These are phyloP conservation scores for Pterophyllum scalare DNA, from an alignment of 2,113 vertebrate genomes.

Conservation along the genomic window DNA sequence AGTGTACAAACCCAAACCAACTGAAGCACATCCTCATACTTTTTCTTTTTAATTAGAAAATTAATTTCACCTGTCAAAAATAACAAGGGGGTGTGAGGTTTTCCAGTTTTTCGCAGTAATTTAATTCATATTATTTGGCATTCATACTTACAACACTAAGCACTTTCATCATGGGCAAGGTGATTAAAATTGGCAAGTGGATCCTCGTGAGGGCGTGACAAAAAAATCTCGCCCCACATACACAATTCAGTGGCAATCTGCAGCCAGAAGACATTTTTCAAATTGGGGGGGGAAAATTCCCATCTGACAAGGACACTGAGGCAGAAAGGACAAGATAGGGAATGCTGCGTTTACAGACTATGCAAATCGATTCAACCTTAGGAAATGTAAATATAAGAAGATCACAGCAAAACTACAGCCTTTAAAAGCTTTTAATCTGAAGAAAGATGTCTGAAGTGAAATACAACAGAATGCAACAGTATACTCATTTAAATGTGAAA, in stretches of 20 bases:
- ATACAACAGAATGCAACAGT: background rate
- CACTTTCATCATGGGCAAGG: constrained; percentile 49
- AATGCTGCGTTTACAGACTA: constrained; percentile 54
- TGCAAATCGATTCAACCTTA: constrained; percentile 61
- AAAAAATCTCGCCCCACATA: constrained; percentile 55
- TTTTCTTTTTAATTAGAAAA: constrained; percentile 32
- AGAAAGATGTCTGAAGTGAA: background rate
- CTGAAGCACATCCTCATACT: background rate
- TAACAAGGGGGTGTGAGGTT: background rate
- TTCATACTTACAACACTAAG: constrained; percentile 53
- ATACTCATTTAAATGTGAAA: background rate
- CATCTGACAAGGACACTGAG: constrained; percentile 72
- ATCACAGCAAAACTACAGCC: constrained; percentile 27
- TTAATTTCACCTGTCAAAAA: constrained; percentile 39
- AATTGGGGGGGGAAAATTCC: constrained; percentile 59
- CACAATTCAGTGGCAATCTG: constrained; percentile 59
- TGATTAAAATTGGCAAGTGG: constrained; percentile 68
- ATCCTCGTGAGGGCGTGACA: constrained; percentile 59
- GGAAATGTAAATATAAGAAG: constrained; percentile 41
- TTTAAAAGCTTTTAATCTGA: background rate
- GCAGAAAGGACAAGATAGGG: constrained; percentile 66
- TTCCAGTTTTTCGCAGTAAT: constrained; percentile 30
- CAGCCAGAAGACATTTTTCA: constrained; percentile 72
- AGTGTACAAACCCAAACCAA: background rate
- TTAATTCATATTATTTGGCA: constrained; percentile 53